Conservation (phyloP, 2,113 vertebrate species). For the Cheilinus undulatus region DNA sequence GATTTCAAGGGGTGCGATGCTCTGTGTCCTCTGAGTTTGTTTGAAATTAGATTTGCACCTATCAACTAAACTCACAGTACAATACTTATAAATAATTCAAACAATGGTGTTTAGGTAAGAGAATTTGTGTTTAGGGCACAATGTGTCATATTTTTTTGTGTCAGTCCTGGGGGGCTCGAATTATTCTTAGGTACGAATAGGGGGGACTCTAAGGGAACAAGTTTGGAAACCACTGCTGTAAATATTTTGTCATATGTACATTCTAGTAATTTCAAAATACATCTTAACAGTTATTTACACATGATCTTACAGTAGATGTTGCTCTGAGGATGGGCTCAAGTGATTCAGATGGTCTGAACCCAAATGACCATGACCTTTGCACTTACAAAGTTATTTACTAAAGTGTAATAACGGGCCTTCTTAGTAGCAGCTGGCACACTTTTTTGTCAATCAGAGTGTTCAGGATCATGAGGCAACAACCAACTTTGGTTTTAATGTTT, state of each 20-base stretch:
- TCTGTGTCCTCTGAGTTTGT: no score
- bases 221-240: no score
- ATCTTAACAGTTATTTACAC: background rate
- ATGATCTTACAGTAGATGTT: slow-evolving; percentile 17
- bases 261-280: background rate
- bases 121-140: no score
- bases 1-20: no score
- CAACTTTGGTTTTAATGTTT: background rate
- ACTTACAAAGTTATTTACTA: background rate
- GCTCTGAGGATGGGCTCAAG: background rate
- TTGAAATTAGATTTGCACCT: no score
- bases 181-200: no score
- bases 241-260: background rate
- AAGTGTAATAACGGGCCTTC: background rate
- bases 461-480: background rate
- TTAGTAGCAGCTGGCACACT: background rate
- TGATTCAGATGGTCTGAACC: background rate
- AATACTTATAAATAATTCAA: no score
- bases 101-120: no score
- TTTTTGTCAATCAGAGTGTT: background rate
- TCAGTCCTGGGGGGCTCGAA: no score
- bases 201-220: no score
- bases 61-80: no score
- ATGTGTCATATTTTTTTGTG: no score
- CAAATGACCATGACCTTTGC: background rate